A percentile compares a stretch with the other conserved stretches of the same genome.
Evolutionary conservation across 2,113 vertebrate genomes (phyloP).

Genomic region (Corythornis vintsioides): DNA sequence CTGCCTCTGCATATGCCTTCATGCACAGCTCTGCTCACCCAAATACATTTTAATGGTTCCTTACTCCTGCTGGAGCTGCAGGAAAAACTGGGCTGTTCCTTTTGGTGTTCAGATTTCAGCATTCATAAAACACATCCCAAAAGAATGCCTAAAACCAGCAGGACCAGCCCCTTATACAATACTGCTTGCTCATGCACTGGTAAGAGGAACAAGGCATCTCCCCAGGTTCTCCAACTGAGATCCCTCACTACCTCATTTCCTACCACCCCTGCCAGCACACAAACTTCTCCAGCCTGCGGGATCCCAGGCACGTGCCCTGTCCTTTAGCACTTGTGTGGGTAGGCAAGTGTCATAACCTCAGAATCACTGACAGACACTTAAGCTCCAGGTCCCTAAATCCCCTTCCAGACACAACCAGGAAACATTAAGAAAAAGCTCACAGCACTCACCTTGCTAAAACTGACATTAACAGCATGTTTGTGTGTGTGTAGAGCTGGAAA

Average conservation of each 20-base stretch:
- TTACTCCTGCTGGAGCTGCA: neutral
- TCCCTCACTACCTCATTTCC: neutral
- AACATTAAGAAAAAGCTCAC: neutral
- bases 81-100: neutral
- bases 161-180: neutral
- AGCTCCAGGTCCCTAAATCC: neutral
- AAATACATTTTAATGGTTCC: slow-evolving; percentile 16
- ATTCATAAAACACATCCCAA: neutral
- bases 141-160: neutral
- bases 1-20: neutral
- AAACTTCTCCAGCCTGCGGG: neutral
- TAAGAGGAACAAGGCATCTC: neutral
- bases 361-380: neutral
- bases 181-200: neutral
- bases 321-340: neutral
- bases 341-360: neutral
- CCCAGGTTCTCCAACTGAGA: fast-evolving
- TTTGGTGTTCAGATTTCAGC: neutral
- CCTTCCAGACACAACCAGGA: neutral
- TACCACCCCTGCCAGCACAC: neutral
- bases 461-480: neutral
- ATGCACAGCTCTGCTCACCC: neutral
- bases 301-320: fast-evolving
- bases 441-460: neutral
- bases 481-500: neutral